Percentiles rank a stretch among this genome's conserved stretches.
Conservation (phyloP, 2,888 invertebrate genomes). For the Ennomos fuscantarius region DNA sequence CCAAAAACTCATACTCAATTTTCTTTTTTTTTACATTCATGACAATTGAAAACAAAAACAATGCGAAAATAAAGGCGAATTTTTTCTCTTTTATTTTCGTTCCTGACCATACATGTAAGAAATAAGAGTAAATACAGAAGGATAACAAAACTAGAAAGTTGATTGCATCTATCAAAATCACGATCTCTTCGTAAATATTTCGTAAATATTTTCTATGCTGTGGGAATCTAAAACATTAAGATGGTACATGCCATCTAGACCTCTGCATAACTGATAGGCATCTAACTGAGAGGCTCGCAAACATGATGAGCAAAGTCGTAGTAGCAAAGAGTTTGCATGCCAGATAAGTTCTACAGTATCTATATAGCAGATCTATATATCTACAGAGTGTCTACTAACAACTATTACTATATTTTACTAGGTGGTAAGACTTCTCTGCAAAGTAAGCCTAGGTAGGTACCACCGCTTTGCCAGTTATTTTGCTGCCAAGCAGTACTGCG, state of each 20-base stretch:
- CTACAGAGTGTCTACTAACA: neutral
- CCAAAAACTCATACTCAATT: too few species aligned
- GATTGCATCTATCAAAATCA: conserved; percentile 3
- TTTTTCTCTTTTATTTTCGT: too few species aligned
- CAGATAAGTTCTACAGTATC: neutral
- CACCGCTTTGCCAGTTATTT: too few species aligned
- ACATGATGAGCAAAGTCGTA: conserved; percentile 1
- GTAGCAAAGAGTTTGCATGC: conserved; percentile 14
- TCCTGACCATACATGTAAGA: too few species aligned
- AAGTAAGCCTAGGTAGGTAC: too few species aligned
- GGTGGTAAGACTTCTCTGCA: too few species aligned
- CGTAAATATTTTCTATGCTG: conserved; percentile 18
- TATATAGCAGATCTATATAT: neutral
- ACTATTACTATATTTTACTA: too few species aligned
- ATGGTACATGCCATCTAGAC: conserved; percentile 20
- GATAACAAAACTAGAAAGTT: conserved; percentile 2
- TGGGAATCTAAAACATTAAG: conserved; percentile 25
- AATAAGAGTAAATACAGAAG: neutral
- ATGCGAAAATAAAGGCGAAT: too few species aligned
- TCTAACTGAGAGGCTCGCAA: conserved; percentile 2
- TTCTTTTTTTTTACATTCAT: too few species aligned
- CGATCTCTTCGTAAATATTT: conserved; percentile 14
- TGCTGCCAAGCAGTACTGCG: too few species aligned
- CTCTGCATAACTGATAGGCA: conserved; percentile 16
- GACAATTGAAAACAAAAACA: too few species aligned